phyloP scores from a whole-genome alignment of 1,140 invertebrate species.

The Achatina immaculata region DNA sequence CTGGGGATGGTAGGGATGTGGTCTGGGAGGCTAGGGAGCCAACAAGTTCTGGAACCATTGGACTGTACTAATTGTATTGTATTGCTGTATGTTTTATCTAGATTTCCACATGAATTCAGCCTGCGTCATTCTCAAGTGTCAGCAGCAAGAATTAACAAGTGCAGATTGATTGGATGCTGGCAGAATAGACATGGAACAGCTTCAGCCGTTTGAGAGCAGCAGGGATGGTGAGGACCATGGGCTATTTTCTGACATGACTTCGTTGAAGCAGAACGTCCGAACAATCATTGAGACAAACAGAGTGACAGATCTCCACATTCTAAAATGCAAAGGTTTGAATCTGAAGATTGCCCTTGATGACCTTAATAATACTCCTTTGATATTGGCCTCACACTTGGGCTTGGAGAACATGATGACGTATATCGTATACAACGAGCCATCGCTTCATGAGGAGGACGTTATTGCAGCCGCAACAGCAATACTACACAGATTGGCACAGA shows the following conservation, averaged over 20 bases:
- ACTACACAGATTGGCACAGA: background rate
- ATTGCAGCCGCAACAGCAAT: background rate
- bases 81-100: too few species aligned
- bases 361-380: background rate
- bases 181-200: background rate
- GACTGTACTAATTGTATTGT: too few species aligned
- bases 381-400: background rate
- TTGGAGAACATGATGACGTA: constrained; percentile 2
- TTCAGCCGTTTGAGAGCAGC: background rate
- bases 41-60: too few species aligned
- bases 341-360: constrained; percentile 3
- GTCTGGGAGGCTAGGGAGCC: too few species aligned
- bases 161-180: background rate
- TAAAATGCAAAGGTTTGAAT: background rate
- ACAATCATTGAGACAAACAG: background rate
- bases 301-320: background rate
- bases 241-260: background rate
- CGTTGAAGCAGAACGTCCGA: background rate
- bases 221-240: background rate
- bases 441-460: background rate
- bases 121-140: background rate
- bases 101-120: too few species aligned
- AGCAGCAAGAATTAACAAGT: background rate
- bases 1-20: too few species aligned
- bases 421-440: background rate